Evolutionary conservation across 2,888 invertebrate genomes (phyloP).

Genomic region (Heterodera filipjevi): DNA sequence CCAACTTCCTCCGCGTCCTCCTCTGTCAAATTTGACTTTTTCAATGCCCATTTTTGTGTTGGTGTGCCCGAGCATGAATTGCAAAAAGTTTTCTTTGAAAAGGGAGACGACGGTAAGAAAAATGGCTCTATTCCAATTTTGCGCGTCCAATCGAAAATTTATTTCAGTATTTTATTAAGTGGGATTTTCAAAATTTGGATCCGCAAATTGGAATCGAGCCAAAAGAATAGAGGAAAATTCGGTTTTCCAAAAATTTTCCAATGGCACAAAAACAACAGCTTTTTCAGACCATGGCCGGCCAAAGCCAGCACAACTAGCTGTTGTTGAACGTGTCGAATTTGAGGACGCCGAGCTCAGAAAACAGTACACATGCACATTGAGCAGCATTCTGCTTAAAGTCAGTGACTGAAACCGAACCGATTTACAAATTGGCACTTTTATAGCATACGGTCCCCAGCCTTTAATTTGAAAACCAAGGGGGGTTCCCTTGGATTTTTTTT

Average conservation of each 20-base stretch:
- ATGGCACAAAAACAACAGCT: not conserved
- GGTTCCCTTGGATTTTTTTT: no score
- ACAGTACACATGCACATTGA: not conserved
- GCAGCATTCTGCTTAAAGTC: not conserved
- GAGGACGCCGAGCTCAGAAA: not conserved
- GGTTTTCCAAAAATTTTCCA: not conserved
- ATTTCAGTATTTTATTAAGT: not conserved
- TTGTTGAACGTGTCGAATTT: not conserved
- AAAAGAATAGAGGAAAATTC: no score
- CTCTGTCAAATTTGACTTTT: slow-evolving; percentile 1
- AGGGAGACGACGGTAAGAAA: not conserved
- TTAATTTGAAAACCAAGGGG: no score
- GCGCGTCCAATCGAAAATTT: no score
- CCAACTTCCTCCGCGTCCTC: not conserved
- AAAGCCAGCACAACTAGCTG: not conserved
- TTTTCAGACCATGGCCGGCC: not conserved
- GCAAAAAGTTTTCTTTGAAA: not conserved
- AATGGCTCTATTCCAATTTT: no score
- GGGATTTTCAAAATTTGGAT: no score
- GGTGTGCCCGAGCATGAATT: not conserved
- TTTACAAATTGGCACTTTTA: no score
- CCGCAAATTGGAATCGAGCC: no score
- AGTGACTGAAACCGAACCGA: not conserved
- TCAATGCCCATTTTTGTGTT: slow-evolving; percentile 20
- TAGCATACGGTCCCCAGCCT: no score